Evolutionary conservation across 2,888 invertebrate species (phyloP), one percentile per base, ranked within the genome.

Genomic region (Mythimna pallens): DNA sequence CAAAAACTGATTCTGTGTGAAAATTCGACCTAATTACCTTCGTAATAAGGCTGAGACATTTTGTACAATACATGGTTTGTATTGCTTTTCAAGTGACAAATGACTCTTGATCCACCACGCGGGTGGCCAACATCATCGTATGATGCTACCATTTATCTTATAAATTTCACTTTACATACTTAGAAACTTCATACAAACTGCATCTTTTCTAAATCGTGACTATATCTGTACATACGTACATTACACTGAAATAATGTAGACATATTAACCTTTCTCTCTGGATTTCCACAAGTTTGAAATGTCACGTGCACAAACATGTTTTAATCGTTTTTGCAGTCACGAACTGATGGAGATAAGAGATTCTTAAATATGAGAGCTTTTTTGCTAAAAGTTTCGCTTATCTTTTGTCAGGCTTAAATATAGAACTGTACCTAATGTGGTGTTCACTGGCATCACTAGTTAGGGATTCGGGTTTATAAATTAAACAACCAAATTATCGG

Each of bases 101-200:
- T 94, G 92, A 91, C 79, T 85, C 71, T 80, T 82, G 70, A 70
- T 78, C 66, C 66, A 66, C 90, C 17, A 77, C 88, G 89, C 91
- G 93, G 94, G 95, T 92, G 95, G 95, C 90, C 95, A 84, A 76
- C 82, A 87, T 87, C 85, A 86, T 84, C 85, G 77, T 79, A 85
- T 86, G 89, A 89, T 87, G 82, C 80, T 84, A 80, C 88, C 80
- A 93, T 94, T 92, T 89, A 93, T 94, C 92, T 94, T 89, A 89
- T 85, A 89, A 90, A 91, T 94, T 94, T 95, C 93, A 93, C 94
- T 93, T 88, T 84, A 88, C 84, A 83, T 80, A 55, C 72, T 72
- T 81, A 83, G 84, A 87, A 87, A 82, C 81, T 83, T 83, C 70
- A 83, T 82, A 73, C 73, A 78, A 76, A 78, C 75, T 81, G 74